Evolutionary conservation across 2,888 invertebrate species (phyloP), one percentile per base, ranked within the genome.

Genomic region (Palloptera scutellata): DNA sequence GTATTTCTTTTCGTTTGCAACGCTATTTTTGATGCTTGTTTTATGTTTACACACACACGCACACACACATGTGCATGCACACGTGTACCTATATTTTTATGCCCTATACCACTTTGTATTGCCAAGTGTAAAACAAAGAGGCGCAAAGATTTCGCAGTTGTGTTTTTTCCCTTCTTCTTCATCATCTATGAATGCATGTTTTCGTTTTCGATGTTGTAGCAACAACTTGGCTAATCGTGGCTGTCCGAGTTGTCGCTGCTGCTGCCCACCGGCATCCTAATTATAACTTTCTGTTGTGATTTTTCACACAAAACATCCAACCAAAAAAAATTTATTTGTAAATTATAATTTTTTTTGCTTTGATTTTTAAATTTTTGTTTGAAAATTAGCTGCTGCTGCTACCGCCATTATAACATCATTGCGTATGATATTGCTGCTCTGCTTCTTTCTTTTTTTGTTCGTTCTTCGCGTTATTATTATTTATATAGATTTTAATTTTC

Each of bases 191-290:
- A n/a, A n/a, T n/a, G n/a, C n/a, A n/a, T 8, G 1, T 48, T 70
- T 59, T 67, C 54, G 55, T n/a, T 42, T 54, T 59, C 41, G 58
- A 67, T 66, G 62, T 19, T 68, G 61, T 59, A 53, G 30, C 71
- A 78, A 78, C 76, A 76, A 77, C 73, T 78, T 77, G 73, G 75
- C 74, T 77, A 76, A 77, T 77, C 75, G 73, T 61, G 48, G 74
- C 54, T 45, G 17, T 51, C 5, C 15, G 30, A 6, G 30, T 30
- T 30, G 30, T 30, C 6, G 30, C 30, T 30, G 30, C 3, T 59
- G 19, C 48, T 61, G 41, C 64, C 64, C 52, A 64, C 64, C 51
- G 58, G 41, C 64, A 12, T 64, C 48, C 59, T 64, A 64, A 64
- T 59, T 64, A 59, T 64, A 64, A 64, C 51, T 43, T 51, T 60